A percentile compares a stretch with the other conserved stretches of the same genome.
Evolutionary conservation across 2,797 vertebrate genomes (phyloP).

Genomic region (Menidia menidia): DNA sequence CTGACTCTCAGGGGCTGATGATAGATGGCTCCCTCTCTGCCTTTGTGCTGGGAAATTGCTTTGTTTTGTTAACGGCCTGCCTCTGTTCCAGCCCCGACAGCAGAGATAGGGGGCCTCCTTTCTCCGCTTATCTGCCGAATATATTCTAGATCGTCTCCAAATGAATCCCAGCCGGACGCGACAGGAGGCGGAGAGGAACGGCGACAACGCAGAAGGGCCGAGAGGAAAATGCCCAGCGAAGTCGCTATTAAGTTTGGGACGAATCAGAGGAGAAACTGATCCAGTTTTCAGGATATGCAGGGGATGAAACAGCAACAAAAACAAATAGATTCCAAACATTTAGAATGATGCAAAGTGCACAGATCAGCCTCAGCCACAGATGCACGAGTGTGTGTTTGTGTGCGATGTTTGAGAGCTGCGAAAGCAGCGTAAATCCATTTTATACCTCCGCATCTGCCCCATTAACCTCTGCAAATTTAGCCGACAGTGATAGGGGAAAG

Average conservation of each 20-base stretch:
- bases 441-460: background rate
- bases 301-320: background rate
- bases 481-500: constrained; percentile 11
- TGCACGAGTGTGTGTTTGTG: no score
- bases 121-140: constrained; percentile 57
- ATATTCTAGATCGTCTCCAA: constrained; percentile 34
- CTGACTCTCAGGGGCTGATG: constrained; percentile 63
- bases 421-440: background rate
- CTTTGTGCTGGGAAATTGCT: constrained; percentile 78
- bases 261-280: background rate
- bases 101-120: constrained; percentile 45
- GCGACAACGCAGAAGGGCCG: background rate
- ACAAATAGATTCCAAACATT: background rate
- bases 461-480: constrained; percentile 13
- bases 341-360: background rate
- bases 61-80: constrained; percentile 79
- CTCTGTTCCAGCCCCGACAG: constrained; percentile 57
- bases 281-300: background rate
- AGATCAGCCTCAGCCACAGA: background rate
- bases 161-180: constrained; percentile 40
- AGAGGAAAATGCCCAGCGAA: background rate
- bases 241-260: no score
- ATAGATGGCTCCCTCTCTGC: constrained; percentile 76
- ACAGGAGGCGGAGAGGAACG: background rate
- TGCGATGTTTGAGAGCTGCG: no score